Conservation (phyloP, 2,888 invertebrate genomes). For the Scotopteryx bipunctaria region DNA sequence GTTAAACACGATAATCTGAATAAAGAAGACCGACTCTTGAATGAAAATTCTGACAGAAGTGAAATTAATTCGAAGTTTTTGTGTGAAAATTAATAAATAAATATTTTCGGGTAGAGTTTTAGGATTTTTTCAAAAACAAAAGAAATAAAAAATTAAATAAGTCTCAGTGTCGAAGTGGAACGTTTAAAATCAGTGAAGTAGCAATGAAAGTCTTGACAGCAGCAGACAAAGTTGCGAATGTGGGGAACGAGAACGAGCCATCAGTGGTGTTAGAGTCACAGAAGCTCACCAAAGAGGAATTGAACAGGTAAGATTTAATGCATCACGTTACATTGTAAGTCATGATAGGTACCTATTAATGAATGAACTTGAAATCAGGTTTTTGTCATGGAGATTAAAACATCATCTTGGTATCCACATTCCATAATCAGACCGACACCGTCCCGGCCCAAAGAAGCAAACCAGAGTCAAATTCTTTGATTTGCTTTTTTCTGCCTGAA, state of each 20-base stretch:
- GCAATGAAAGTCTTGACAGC: constrained; percentile 74
- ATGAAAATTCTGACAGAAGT: constrained; percentile 8
- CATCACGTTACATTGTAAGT: not conserved
- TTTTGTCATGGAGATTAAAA: no score
- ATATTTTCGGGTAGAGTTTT: not conserved
- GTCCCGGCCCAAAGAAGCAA: no score
- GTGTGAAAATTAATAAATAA: not conserved
- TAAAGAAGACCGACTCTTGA: constrained; percentile 14
- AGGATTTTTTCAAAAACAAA: constrained; percentile 1
- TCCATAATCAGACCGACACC: no score
- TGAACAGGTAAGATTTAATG: constrained; percentile 65
- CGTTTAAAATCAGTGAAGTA: constrained; percentile 32
- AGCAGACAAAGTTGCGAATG: constrained; percentile 67
- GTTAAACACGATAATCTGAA: constrained; percentile 53
- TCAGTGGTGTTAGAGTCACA: constrained; percentile 58
- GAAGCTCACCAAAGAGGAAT: constrained; percentile 69
- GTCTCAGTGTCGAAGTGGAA: constrained; percentile 33
- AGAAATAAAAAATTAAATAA: constrained; percentile 8
- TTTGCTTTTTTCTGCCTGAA: no score
- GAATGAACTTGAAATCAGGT: no score
- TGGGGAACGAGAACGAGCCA: constrained; percentile 67
- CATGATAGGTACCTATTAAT: no score
- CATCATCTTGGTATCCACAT: no score
- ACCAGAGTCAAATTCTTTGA: no score
- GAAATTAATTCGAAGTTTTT: not conserved